Percentiles rank a stretch among this genome's conserved stretches.
Evolutionary conservation across 2,797 vertebrate genomes (phyloP).

Genomic region (Pangasius mekongensis): DNA sequence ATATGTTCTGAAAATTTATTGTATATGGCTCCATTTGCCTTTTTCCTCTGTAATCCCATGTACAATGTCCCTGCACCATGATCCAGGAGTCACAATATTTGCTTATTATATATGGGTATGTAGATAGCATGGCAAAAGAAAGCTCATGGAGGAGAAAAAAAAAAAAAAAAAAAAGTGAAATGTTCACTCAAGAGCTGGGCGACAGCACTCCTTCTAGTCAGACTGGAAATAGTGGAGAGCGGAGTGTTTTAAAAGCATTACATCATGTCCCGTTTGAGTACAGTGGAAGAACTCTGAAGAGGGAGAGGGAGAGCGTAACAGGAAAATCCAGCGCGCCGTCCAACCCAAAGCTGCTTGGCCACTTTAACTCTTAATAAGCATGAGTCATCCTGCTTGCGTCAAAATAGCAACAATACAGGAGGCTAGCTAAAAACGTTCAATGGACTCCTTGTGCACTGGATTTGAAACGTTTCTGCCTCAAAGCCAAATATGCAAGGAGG

Average conservation of each 20-base stretch:
- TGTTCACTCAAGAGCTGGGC: neutral
- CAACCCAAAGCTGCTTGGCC: conserved; percentile 14
- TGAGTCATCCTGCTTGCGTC: neutral
- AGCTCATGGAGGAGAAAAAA: neutral
- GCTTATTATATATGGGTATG: neutral
- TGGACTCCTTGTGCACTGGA: neutral
- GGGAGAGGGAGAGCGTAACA: neutral
- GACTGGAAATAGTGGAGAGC: conserved; percentile 20
- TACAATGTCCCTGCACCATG: neutral
- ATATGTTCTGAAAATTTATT: neutral
- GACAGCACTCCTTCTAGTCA: conserved; percentile 4
- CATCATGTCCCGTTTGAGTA: conserved; percentile 42
- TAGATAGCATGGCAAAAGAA: neutral
- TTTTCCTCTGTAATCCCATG: neutral
- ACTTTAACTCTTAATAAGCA: conserved; percentile 10
- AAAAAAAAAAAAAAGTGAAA: neutral
- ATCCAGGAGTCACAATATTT: neutral
- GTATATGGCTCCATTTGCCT: neutral
- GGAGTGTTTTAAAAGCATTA: conserved; percentile 47
- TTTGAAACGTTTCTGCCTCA: neutral
- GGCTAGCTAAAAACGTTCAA: neutral
- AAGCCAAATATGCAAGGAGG: too few relatives aligned
- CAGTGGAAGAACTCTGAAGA: conserved; percentile 22
- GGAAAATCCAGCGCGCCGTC: conserved; percentile 17
- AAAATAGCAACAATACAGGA: conserved; percentile 5